These are phyloP conservation scores for Coleophora deauratella DNA, from an alignment of 2,888 invertebrate genomes.

Conservation along the genomic window DNA sequence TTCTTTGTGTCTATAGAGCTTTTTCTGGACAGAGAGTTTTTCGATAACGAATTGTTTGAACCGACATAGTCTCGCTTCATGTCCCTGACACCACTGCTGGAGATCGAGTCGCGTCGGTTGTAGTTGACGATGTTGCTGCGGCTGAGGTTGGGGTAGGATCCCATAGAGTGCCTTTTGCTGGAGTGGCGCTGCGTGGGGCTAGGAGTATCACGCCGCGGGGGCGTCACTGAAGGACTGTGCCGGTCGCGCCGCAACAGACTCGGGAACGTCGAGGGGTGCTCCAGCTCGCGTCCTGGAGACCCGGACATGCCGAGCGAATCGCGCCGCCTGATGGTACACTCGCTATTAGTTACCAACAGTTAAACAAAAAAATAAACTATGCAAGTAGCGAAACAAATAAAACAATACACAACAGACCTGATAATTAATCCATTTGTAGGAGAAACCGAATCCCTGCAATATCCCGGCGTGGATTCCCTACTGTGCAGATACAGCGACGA, in stretches of 20 bases:
- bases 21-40: constrained; percentile 68
- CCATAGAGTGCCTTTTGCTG: constrained; percentile 60
- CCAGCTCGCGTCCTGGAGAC: constrained; percentile 73
- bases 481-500: constrained; percentile 64
- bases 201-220: constrained; percentile 64
- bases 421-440: constrained; percentile 63
- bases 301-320: constrained; percentile 75
- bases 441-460: constrained; percentile 70
- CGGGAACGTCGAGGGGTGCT: constrained; percentile 82
- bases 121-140: constrained; percentile 55
- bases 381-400: constrained; percentile 5
- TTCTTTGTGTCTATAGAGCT: constrained; percentile 65
- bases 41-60: constrained; percentile 49
- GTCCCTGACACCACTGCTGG: constrained; percentile 52
- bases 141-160: constrained; percentile 55
- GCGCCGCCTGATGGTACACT: constrained; percentile 62
- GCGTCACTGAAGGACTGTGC: constrained; percentile 61
- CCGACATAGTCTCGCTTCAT: constrained; percentile 72
- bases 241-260: constrained; percentile 77
- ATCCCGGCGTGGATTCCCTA: constrained; percentile 71
- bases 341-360: constrained; percentile 13
- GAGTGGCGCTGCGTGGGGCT: constrained; percentile 54
- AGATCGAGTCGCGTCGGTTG: constrained; percentile 56
- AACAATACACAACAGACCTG: constrained; percentile 40
- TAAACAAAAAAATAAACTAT: constrained; percentile 4